Conservation (phyloP, 2,113 vertebrate genomes). For the Etia nguti region DNA sequence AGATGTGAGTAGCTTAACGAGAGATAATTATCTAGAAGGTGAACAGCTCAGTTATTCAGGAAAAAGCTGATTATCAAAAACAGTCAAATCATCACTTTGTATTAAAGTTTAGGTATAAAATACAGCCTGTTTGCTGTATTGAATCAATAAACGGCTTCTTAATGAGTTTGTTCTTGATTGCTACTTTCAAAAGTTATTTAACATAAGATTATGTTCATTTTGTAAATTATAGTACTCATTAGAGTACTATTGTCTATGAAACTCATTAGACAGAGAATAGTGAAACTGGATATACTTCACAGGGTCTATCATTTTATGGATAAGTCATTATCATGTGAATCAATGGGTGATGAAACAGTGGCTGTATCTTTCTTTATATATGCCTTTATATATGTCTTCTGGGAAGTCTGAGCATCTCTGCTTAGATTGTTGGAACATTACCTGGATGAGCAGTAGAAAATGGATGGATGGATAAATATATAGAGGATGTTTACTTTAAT, state of each 20-base stretch:
- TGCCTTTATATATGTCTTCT: background rate
- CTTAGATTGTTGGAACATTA: background rate
- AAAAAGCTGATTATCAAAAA: background rate
- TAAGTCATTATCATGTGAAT: background rate
- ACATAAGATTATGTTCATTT: background rate
- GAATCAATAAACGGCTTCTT: background rate
- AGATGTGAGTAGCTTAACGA: slow-evolving; percentile 87
- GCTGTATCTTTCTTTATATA: background rate
- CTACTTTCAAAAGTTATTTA: background rate
- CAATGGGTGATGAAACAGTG: accelerated
- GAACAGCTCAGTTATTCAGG: background rate
- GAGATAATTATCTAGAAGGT: background rate
- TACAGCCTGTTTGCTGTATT: background rate
- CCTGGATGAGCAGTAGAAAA: background rate
- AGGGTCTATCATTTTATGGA: accelerated
- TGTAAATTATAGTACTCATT: background rate
- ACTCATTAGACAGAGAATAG: background rate
- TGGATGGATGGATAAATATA: background rate
- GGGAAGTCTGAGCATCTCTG: background rate
- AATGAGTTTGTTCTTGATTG: background rate
- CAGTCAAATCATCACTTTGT: background rate
- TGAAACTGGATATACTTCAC: background rate
- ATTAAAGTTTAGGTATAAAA: accelerated
- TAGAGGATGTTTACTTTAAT: background rate
- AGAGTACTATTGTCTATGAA: background rate